Evolutionary conservation across 2,888 invertebrate species (phyloP), one percentile per base, ranked within the genome.

Genomic region (Pseudococcus viburni): DNA sequence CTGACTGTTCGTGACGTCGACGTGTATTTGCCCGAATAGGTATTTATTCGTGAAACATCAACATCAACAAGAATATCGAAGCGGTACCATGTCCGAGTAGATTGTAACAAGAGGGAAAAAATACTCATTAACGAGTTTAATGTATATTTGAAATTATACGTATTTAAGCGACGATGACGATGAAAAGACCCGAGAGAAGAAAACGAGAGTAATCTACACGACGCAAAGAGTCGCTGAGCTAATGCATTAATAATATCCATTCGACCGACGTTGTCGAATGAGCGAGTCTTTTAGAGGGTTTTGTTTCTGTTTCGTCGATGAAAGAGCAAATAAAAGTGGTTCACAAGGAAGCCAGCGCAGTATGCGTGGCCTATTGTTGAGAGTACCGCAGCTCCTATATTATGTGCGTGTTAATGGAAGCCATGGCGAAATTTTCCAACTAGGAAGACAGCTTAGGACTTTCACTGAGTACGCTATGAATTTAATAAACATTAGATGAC

Each of bases 61-160:
- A 51, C 51, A 51, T 15, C 51, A 51, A 51, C 51, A 33, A 51
- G 17, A 12, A 17, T 51, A 12, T 51, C 17, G 51, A 51, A 51
- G 15, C 51, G 12, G 51, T 51, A 17, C 51, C 51, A 17, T 51
- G 12, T 51, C 5, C 5, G 5, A 5, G 51, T 17, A 51, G 1
- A 15, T 17, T 15, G 51, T 15, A 17, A 51, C 12, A 15, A 17
- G 64, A 64, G 64, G 64, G 19, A 64, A 64, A 64, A 64, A 64
- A 64, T 22, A 64, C 64, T 64, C 64, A 22, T 64, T 64, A 64
- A 64, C 64, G 64, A 64, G 64, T 64, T 64, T 51, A 64, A 64
- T 64, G 64, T 64, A 64, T 51, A 51, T 51, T 51, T 51, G 51
- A 51, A 51, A 51, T 46, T 46, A 46, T 46, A 17, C 15, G 17